Percentiles rank a stretch among this genome's conserved stretches.
Evolutionary conservation across 2,113 vertebrate genomes (phyloP).

Genomic region (Leiothrix lutea): DNA sequence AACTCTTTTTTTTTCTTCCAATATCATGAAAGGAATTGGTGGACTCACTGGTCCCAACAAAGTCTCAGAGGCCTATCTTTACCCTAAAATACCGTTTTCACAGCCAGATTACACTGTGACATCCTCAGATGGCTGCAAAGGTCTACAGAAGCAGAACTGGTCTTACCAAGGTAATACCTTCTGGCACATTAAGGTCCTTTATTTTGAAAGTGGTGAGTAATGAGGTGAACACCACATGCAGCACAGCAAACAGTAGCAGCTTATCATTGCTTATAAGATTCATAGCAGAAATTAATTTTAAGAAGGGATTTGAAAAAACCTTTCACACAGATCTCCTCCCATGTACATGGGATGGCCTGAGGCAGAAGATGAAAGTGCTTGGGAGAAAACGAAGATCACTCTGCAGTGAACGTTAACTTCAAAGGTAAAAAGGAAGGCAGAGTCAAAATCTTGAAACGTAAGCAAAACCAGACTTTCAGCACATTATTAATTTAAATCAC

Average conservation of each 20-base stretch:
- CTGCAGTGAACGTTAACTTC: background rate
- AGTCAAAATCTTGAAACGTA: constrained; percentile 19
- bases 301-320: background rate
- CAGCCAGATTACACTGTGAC: background rate
- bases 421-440: background rate
- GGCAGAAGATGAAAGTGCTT: constrained; percentile 19
- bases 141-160: background rate
- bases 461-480: constrained; percentile 23
- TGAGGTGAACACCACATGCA: background rate
- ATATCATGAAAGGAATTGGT: background rate
- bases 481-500: background rate
- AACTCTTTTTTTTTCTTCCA: background rate
- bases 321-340: constrained; percentile 6
- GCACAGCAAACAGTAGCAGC: background rate
- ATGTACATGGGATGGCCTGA: background rate
- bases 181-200: background rate
- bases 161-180: background rate
- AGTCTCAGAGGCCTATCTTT: background rate
- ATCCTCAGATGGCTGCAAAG: background rate
- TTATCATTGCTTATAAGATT: background rate
- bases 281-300: background rate
- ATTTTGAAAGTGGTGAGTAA: background rate
- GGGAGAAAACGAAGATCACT: constrained; percentile 4
- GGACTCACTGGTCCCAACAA: background rate
- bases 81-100: background rate